Conservation (phyloP, 1,140 invertebrate genomes). For the Stegodyphus dumicola region DNA sequence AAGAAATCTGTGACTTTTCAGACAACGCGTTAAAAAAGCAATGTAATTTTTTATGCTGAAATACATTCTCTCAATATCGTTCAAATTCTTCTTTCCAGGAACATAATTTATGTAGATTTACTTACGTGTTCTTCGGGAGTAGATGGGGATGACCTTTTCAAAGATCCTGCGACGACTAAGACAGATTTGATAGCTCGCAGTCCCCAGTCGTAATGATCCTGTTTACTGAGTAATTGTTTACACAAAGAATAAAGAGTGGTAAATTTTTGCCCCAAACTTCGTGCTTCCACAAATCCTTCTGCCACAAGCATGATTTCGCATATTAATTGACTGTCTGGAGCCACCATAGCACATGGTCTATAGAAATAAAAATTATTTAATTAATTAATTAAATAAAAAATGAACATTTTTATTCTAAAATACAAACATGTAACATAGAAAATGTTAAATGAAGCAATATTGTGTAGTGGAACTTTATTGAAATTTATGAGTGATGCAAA, state of each 20-base stretch:
- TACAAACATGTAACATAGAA: too few relatives aligned
- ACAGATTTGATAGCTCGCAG: constrained; percentile 95
- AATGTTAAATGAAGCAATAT: too few relatives aligned
- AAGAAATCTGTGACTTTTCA: too few relatives aligned
- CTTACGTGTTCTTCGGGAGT: constrained; percentile 89
- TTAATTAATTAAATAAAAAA: neutral
- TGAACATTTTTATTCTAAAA: too few relatives aligned
- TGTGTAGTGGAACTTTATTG: too few relatives aligned
- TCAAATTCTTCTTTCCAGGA: too few relatives aligned
- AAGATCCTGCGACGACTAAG: constrained; percentile 91
- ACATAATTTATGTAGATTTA: neutral
- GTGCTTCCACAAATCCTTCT: constrained; percentile 95
- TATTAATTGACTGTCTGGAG: constrained; percentile 96
- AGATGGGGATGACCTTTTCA: constrained; percentile 90
- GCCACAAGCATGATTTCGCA: constrained; percentile 99
- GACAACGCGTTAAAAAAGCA: too few relatives aligned
- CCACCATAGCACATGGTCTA: constrained; percentile 96
- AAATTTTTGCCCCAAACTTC: constrained; percentile 92
- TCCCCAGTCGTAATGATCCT: constrained; percentile 98
- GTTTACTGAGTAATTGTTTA: constrained; percentile 93
- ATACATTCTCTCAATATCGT: too few relatives aligned
- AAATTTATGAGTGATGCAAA: too few relatives aligned
- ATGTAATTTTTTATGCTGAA: too few relatives aligned
- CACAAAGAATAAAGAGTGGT: constrained; percentile 96
- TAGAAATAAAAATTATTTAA: constrained; percentile 68